Percentiles rank a stretch among this genome's conserved stretches.
phyloP scores from a whole-genome alignment of 2,797 vertebrate genomes.

The Telmatherina bonti region DNA sequence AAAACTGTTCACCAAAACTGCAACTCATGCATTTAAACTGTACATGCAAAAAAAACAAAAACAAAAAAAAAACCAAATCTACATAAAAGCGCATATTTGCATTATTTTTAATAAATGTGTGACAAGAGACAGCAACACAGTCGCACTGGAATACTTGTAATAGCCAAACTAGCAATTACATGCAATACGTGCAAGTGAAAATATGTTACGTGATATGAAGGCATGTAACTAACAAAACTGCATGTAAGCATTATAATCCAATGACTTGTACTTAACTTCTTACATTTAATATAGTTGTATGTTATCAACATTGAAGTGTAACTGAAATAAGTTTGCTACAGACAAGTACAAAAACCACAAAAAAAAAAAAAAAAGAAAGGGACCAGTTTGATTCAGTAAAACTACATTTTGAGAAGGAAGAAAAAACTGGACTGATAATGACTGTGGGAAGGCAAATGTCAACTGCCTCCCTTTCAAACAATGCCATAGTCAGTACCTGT shows the following conservation, averaged over 20 bases:
- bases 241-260: no score
- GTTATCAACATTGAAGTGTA: no score
- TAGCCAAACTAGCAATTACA: neutral
- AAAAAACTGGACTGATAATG: constrained; percentile 34
- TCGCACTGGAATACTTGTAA: neutral
- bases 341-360: no score
- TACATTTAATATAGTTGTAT: no score
- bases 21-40: neutral
- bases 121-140: neutral
- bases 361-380: no score
- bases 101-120: neutral
- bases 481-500: constrained; percentile 34
- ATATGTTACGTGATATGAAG: constrained; percentile 8
- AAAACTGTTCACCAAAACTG: neutral
- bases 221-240: neutral
- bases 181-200: neutral
- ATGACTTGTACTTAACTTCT: no score
- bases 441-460: constrained; percentile 49
- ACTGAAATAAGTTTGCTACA: no score
- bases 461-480: constrained; percentile 42
- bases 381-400: no score
- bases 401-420: no score
- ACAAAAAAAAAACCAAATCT: no score
- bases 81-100: neutral
- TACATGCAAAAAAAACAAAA: no score